Evolutionary conservation across 2,888 invertebrate species (phyloP).

Genomic region (Oxystoma pomonae): DNA sequence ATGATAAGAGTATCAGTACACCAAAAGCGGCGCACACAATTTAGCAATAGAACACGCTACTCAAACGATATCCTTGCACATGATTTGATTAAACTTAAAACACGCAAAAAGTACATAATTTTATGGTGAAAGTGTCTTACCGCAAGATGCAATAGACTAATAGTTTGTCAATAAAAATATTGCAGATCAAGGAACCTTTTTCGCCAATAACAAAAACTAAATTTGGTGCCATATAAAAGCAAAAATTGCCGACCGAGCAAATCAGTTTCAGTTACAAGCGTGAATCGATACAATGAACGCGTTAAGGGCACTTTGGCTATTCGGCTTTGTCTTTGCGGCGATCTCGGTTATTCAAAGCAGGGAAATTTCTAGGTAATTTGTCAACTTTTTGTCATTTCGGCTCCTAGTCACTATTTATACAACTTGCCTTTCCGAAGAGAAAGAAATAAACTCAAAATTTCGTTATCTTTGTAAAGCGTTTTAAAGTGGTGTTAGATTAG

Average conservation of each 20-base stretch:
- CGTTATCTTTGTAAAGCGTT: too few relatives aligned
- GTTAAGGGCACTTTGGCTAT: slow-evolving; percentile 70
- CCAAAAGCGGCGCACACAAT: too few relatives aligned
- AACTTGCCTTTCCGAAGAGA: too few relatives aligned
- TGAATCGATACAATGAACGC: slow-evolving; percentile 42
- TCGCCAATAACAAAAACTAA: slow-evolving; percentile 33
- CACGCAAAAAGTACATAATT: neutral
- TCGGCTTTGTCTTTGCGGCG: slow-evolving; percentile 52
- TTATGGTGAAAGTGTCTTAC: slow-evolving; percentile 39
- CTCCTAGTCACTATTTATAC: too few relatives aligned
- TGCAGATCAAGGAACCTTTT: slow-evolving; percentile 38
- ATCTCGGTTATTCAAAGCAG: slow-evolving; percentile 50
- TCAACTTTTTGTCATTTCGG: too few relatives aligned
- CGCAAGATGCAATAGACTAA: slow-evolving; percentile 41
- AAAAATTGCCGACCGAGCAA: slow-evolving; percentile 24
- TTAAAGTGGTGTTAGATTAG: too few relatives aligned
- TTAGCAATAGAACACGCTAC: too few relatives aligned
- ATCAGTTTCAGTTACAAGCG: slow-evolving; percentile 32
- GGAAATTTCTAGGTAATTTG: slow-evolving; percentile 46
- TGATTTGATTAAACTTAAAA: neutral
- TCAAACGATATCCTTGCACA: too few relatives aligned
- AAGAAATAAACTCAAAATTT: too few relatives aligned
- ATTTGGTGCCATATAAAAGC: slow-evolving; percentile 34
- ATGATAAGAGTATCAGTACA: too few relatives aligned
- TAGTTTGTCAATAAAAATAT: slow-evolving; percentile 39